Base-by-base conservation (phyloP, 2,113 vertebrate species). In the Choloepus hoffmanni region DNA sequence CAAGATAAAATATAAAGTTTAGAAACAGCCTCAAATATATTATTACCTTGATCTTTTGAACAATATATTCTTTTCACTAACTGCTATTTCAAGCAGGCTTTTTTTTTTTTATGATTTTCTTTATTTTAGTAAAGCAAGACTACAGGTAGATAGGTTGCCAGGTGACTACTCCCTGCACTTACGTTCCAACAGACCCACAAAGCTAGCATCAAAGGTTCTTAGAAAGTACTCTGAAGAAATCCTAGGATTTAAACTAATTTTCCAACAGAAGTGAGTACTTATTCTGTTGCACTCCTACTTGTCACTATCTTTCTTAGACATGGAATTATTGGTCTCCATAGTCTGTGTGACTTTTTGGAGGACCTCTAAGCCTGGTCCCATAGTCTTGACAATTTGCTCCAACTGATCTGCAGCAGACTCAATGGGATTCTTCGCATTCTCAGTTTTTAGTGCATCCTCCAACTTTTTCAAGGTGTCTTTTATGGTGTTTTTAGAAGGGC, bases 281-380 rank as follows among this genome's bases (percentile, higher is more conserved):
- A 86, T 81, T 97, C 33, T 96, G 68, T 67, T 16, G 63, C 0
- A 73, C 36, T 50, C 7, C 89, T 93, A 67, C 63, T 96, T 95
- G 16, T 96, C 45, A 62, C 9, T 86, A 3, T 4, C 53, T 79
- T 96, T 89, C 53, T 87, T 85, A 82, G 94, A 77, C 0, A 6
- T 5, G 24, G 77, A 78, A 63, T 93, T 0, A 13, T 84, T 94
- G 72, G 63, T 65, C 89, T 98, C 94, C 68, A 97, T 33, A 4
- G 28, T 48, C 85, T 97, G 95, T 65, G 94, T 48, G 83, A 82
- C 85, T 58, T 60, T 92, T 53, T 97, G 92, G 33, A 98, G 97
- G 33, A n/a, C 11, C 91, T 97, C 96, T 95, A 97, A 90, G 45
- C 86, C 77, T 86, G 96, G 87, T 43, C 68, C 91, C 76, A 98